Percentiles rank a stretch among this genome's conserved stretches.
phyloP scores from a whole-genome alignment of 1,140 invertebrate genomes.

The Ceratina australensis region DNA sequence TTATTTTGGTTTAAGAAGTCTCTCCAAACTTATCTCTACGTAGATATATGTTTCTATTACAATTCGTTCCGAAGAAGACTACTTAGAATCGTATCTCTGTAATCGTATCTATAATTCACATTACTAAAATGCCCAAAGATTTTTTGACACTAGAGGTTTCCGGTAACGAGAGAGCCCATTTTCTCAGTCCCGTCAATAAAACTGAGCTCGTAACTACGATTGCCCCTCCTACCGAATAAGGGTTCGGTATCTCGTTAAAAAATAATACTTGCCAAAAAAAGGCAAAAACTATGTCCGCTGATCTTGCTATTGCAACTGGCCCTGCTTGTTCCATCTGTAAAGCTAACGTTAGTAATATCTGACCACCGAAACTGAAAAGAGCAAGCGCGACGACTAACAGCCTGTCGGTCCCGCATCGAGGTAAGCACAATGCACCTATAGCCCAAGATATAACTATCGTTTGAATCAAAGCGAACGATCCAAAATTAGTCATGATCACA shows the following conservation, averaged over 20 bases:
- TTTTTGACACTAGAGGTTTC: conserved; percentile 84
- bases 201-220: conserved; percentile 91
- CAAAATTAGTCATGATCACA: conserved; percentile 96
- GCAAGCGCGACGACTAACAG: conserved; percentile 90
- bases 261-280: conserved; percentile 95
- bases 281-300: conserved; percentile 94
- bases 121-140: conserved; percentile 82
- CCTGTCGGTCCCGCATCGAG: conserved; percentile 88
- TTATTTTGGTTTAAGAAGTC: no score
- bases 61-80: not conserved
- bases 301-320: conserved; percentile 93
- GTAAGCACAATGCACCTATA: conserved; percentile 90
- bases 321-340: conserved; percentile 94
- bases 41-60: not conserved
- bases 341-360: conserved; percentile 92
- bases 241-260: conserved; percentile 91
- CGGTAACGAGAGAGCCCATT: conserved; percentile 90
- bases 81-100: not conserved
- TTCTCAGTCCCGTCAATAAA: conserved; percentile 89
- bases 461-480: conserved; percentile 90
- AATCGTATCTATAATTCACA: conserved; percentile 59
- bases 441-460: conserved; percentile 88
- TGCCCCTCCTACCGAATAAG: conserved; percentile 90
- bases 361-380: conserved; percentile 92
- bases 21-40: no score